Percentiles rank a stretch among this genome's conserved stretches.
These are phyloP conservation scores for Laterallus jamaicensis DNA, from an alignment of 2,113 vertebrate species.

Conservation along the genomic window DNA sequence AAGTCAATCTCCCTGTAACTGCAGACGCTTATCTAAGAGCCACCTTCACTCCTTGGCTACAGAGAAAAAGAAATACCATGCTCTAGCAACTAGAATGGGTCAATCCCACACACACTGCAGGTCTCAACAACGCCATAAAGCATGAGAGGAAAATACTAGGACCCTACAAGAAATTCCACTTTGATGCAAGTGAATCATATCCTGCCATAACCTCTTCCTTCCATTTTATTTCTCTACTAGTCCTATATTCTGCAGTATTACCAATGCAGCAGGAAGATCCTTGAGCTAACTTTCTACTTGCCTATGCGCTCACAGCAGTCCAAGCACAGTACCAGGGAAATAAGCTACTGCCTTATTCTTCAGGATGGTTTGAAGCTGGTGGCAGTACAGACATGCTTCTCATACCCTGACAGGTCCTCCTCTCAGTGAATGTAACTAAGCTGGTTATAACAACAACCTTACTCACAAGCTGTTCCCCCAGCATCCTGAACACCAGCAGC, in stretches of 20 bases:
- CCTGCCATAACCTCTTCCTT: background rate
- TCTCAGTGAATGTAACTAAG: background rate
- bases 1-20: background rate
- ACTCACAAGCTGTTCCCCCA: background rate
- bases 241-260: background rate
- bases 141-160: background rate
- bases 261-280: background rate
- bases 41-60: background rate
- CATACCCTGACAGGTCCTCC: background rate
- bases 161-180: background rate
- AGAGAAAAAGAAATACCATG: background rate
- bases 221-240: background rate
- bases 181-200: background rate
- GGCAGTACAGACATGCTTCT: background rate
- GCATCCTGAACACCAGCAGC: background rate
- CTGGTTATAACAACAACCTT: background rate
- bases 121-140: background rate
- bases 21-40: background rate
- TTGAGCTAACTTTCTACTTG: background rate
- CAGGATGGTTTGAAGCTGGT: background rate
- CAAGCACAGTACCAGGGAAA: background rate
- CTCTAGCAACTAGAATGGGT: background rate
- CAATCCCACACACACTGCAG: background rate
- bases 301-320: background rate
- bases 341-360: background rate